These are phyloP conservation scores for Latheticus oryzae DNA, from an alignment of 2,888 invertebrate genomes.

Conservation along the genomic window DNA sequence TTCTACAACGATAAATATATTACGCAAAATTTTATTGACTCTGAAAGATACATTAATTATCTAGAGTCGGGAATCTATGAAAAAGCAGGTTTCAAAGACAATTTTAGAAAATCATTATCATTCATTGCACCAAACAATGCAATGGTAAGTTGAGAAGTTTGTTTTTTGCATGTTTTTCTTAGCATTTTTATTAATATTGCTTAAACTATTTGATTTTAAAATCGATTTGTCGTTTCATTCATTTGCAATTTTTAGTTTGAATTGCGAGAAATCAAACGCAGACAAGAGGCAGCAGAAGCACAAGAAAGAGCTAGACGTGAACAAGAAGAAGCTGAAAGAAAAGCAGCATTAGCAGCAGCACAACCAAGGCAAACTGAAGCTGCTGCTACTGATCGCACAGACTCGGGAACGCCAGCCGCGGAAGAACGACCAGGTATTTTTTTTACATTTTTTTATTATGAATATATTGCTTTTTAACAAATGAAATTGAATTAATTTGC, in stretches of 20 bases:
- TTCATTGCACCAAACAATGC: slow-evolving; percentile 44
- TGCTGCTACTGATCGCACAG: slow-evolving; percentile 62
- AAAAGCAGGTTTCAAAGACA: slow-evolving; percentile 45
- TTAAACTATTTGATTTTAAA: slow-evolving; percentile 1
- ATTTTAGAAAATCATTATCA: slow-evolving; percentile 50
- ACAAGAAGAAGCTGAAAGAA: slow-evolving; percentile 84
- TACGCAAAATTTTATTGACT: slow-evolving; percentile 55
- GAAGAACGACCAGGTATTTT: slow-evolving; percentile 71
- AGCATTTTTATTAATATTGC: slow-evolving; percentile 2
- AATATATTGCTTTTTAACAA: no score
- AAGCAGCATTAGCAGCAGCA: slow-evolving; percentile 71
- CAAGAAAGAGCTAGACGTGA: slow-evolving; percentile 74
- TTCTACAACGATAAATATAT: slow-evolving; percentile 49
- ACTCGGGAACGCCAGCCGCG: slow-evolving; percentile 64
- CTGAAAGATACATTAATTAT: slow-evolving; percentile 52
- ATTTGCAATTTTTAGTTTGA: slow-evolving; percentile 87
- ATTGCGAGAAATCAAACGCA: slow-evolving; percentile 93
- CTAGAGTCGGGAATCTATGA: slow-evolving; percentile 45
- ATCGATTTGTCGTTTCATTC: slow-evolving; percentile 1
- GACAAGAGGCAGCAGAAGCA: slow-evolving; percentile 77
- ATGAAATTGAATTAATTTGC: slow-evolving; percentile 17
- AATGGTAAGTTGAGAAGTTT: slow-evolving; percentile 51
- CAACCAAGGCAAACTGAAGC: slow-evolving; percentile 65
- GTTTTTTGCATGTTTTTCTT: slow-evolving; percentile 22
- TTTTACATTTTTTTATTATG: background rate